Percentiles rank a stretch among this genome's conserved stretches.
Evolutionary conservation across 2,113 vertebrate species (phyloP).

Genomic region (Colossoma macropomum): DNA sequence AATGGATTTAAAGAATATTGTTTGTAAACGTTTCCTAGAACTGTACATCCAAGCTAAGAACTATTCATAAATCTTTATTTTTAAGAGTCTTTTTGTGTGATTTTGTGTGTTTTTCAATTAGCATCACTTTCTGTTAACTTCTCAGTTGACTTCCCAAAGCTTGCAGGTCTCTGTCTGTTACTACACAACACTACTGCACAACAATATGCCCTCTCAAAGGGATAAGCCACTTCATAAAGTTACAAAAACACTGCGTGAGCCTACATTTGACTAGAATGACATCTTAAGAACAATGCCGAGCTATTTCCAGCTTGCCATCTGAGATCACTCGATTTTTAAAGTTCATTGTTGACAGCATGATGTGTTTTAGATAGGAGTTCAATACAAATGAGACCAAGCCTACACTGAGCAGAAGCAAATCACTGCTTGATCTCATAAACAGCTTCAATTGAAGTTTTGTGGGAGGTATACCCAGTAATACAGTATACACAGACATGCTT

Average conservation of each 20-base stretch:
- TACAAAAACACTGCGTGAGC: neutral
- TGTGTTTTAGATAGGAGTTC: slow-evolving; percentile 10
- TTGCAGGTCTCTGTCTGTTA: neutral
- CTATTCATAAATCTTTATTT: neutral
- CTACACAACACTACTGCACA: neutral
- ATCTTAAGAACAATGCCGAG: neutral
- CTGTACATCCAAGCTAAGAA: no score
- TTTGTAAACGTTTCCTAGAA: no score
- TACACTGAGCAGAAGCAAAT: slow-evolving; percentile 11
- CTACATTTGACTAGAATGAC: neutral
- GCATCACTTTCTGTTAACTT: neutral
- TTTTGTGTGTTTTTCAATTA: neutral
- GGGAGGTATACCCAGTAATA: neutral
- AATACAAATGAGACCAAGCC: slow-evolving; percentile 3
- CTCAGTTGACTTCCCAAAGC: neutral
- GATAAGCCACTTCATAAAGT: slow-evolving; percentile 1
- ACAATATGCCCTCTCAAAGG: neutral
- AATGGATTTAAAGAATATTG: no score
- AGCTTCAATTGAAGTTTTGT: neutral
- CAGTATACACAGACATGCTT: slow-evolving; percentile 46
- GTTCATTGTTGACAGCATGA: neutral
- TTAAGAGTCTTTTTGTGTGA: neutral
- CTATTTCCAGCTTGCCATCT: neutral
- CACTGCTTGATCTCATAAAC: slow-evolving; percentile 13
- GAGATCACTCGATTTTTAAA: slow-evolving; percentile 3